Evolutionary conservation across 2,888 invertebrate species (phyloP).

Genomic region (Entomobrya proxima): DNA sequence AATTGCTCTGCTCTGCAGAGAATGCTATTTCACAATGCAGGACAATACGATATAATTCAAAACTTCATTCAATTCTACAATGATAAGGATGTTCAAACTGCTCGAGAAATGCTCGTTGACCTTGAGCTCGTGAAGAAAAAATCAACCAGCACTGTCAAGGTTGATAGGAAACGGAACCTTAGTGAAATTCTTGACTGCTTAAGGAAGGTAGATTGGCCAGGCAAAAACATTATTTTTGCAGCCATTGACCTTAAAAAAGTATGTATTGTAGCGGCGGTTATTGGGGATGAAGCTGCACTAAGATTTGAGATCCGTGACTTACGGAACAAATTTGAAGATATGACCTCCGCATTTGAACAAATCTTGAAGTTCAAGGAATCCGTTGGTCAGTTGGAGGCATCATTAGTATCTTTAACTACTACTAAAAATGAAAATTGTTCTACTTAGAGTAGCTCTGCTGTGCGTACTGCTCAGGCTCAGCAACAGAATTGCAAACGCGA

Average conservation of each 20-base stretch:
- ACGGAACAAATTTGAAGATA: background rate
- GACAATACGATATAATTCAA: too few relatives aligned
- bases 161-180: too few relatives aligned
- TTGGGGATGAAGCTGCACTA: background rate
- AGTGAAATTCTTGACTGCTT: background rate
- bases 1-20: too few relatives aligned
- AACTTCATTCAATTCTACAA: too few relatives aligned
- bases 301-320: background rate
- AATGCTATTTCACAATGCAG: too few relatives aligned
- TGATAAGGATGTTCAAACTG: too few relatives aligned
- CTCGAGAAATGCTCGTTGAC: too few relatives aligned
- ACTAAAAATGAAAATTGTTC: too few relatives aligned
- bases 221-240: background rate
- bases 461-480: too few relatives aligned
- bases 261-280: background rate
- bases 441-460: too few relatives aligned
- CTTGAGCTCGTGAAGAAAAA: too few relatives aligned
- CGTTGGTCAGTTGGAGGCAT: background rate
- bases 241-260: background rate
- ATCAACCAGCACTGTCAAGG: too few relatives aligned
- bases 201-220: background rate
- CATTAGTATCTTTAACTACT: background rate
- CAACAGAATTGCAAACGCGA: background rate
- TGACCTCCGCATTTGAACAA: background rate
- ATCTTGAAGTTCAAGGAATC: background rate